These are phyloP conservation scores for Oegoconia quadripuncta DNA, from an alignment of 2,888 invertebrate genomes.

Conservation along the genomic window DNA sequence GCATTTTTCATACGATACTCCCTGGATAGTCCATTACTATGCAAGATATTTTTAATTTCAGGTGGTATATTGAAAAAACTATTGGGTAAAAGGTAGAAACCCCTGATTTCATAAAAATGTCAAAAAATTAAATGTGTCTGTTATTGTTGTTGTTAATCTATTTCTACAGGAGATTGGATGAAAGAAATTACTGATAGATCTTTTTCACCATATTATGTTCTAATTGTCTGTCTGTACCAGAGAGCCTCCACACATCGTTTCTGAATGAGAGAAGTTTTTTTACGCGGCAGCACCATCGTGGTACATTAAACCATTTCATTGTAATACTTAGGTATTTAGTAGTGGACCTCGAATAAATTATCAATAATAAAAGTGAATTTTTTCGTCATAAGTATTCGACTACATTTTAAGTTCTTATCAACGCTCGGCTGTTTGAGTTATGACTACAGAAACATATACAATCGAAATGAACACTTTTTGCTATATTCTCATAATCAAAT, in stretches of 20 bases:
- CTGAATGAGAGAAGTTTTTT: slow-evolving; percentile 40
- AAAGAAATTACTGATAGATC: not conserved
- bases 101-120: too few species aligned
- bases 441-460: slow-evolving; percentile 21
- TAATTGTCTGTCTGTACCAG: slow-evolving; percentile 24
- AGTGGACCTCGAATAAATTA: slow-evolving; percentile 56
- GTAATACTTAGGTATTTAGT: slow-evolving; percentile 65
- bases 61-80: too few species aligned
- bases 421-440: slow-evolving; percentile 49
- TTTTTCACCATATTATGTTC: not conserved
- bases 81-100: too few species aligned
- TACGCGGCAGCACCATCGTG: slow-evolving; percentile 38
- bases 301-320: slow-evolving; percentile 57
- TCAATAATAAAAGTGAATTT: slow-evolving; percentile 47
- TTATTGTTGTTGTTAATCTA: too few species aligned
- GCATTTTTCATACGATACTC: too few species aligned
- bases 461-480: slow-evolving; percentile 38
- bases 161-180: too few species aligned
- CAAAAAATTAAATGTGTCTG: too few species aligned
- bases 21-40: too few species aligned
- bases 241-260: slow-evolving; percentile 36
- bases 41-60: too few species aligned
- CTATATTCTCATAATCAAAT: slow-evolving; percentile 58
- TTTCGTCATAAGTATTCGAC: slow-evolving; percentile 41
- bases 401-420: slow-evolving; percentile 58